These are phyloP conservation scores for Anomalospiza imberbis DNA, from an alignment of 2,797 vertebrate species.

Conservation along the genomic window DNA sequence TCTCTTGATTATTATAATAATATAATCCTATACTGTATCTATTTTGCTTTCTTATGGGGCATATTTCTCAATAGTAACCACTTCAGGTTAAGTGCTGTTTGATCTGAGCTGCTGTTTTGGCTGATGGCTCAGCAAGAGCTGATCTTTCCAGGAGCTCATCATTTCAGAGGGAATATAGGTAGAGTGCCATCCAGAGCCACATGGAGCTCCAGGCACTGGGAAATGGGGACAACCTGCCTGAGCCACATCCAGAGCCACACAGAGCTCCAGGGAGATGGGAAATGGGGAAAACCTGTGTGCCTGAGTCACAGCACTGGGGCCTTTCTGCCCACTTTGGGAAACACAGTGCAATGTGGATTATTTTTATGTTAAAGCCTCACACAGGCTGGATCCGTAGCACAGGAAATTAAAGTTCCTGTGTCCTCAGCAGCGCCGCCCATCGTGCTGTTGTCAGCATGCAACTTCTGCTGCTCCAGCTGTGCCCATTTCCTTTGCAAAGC, in stretches of 20 bases:
- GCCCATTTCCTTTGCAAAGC: background rate
- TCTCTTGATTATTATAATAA: background rate
- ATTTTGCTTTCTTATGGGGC: background rate
- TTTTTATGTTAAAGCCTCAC: background rate
- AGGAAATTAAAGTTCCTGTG: background rate
- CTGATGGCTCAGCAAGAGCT: background rate
- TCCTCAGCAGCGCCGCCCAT: background rate
- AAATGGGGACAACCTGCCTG: background rate
- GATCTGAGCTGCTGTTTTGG: background rate
- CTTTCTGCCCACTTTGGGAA: background rate
- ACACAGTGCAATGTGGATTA: background rate
- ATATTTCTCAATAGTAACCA: background rate
- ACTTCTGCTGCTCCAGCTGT: background rate
- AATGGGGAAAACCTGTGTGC: background rate
- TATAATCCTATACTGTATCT: background rate
- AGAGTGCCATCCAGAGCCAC: constrained; percentile 5
- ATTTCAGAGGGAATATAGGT: background rate
- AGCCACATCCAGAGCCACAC: background rate
- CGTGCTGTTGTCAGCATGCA: background rate
- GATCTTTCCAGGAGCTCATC: background rate
- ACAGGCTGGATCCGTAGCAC: background rate
- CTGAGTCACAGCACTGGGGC: background rate
- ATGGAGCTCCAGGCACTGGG: background rate
- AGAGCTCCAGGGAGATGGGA: background rate
- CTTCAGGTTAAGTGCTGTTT: background rate